These are phyloP conservation scores for Babylonia areolata DNA, from an alignment of 1,140 invertebrate species.

Conservation along the genomic window DNA sequence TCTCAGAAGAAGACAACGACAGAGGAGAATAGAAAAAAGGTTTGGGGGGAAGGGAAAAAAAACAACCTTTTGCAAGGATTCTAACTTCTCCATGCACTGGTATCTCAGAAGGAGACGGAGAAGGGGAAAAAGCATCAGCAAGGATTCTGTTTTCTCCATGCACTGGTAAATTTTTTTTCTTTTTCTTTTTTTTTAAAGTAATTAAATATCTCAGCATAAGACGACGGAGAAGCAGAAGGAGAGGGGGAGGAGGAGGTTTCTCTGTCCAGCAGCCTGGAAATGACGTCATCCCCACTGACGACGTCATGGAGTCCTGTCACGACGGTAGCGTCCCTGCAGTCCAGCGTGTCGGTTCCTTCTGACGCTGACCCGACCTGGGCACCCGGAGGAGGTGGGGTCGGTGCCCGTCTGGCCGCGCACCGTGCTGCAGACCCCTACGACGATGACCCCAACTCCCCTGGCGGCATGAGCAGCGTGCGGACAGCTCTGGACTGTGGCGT, in stretches of 20 bases:
- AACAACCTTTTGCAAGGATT: no score
- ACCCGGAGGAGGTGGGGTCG: neutral
- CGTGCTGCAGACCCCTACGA: neutral
- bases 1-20: neutral
- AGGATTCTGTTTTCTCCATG: neutral
- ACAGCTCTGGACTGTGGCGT: constrained; percentile 23
- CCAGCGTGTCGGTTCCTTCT: neutral
- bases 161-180: neutral
- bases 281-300: neutral
- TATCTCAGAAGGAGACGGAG: neutral
- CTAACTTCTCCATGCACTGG: neutral
- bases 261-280: neutral
- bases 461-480: neutral
- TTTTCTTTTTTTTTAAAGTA: neutral
- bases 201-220: neutral
- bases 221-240: neutral
- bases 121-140: neutral
- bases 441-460: neutral
- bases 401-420: neutral
- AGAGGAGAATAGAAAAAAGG: no score
- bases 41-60: no score
- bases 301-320: neutral
- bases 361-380: neutral
- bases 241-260: neutral
- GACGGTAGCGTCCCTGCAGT: neutral